Evolutionary conservation across 2,888 invertebrate genomes (phyloP), one percentile per base, ranked within the genome.

Genomic region (Thyatira batis): DNA sequence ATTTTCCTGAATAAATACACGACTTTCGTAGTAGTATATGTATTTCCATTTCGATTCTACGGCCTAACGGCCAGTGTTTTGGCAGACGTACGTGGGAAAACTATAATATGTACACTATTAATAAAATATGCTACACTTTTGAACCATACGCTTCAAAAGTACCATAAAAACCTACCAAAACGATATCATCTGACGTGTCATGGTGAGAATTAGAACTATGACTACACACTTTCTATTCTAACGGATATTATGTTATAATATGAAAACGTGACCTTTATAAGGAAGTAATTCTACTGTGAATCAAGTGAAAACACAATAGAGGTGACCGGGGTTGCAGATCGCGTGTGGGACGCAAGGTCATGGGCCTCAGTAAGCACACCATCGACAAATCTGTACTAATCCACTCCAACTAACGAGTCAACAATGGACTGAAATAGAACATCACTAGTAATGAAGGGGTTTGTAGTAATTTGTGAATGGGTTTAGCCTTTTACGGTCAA

Each of bases 301-400:
- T 39, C 39, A 39, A 27, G 45, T 20, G 45, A 45, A 27, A 27
- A 27, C 48, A 17, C 3, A 27, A 0, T 44, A 11, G 20, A 20
- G 23, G 4, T 20, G 23, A 20, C 25, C 20, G 27, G 48, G 13
- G 48, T 48, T 28, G 11, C 13, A 28, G 28, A 50, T 50, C 50
- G 50, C 50, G 50, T 50, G 50, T 43, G 25, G 21, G 23, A 11
- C 43, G 3, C 50, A 50, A 50, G 50, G 50, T 27, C 50, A 50
- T 20, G 50, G 50, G 39, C 23, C 23, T 9, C 10, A 13, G 44
- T 25, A 43, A 50, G 43, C 50, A 27, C 20, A 50, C 39, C 23
- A 50, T 50, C 50, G 43, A 17, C 50, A 43, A 50, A 50, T 25
- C 17, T 50, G 25, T 9, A 11, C 27, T 48, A 48, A 48, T 48